A percentile compares a stretch with the other conserved stretches of the same genome.
Evolutionary conservation across 2,113 vertebrate genomes (phyloP).

Genomic region (Lasiurus cinereus): DNA sequence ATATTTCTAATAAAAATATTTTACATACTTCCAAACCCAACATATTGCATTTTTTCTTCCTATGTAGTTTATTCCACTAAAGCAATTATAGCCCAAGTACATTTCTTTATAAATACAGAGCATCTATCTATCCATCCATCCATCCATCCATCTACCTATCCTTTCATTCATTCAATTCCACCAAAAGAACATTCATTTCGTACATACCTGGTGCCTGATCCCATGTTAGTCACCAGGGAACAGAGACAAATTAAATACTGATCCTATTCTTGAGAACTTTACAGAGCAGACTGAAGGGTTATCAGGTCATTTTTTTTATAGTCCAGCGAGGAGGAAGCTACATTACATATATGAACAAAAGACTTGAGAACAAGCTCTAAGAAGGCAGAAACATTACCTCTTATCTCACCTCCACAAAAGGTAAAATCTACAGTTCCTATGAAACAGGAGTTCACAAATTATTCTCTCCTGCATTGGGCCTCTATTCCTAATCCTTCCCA

Average conservation of each 20-base stretch:
- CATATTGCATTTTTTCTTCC: slow-evolving; percentile 56
- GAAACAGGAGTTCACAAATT: not conserved
- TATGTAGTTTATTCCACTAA: slow-evolving; percentile 65
- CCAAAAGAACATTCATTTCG: not conserved
- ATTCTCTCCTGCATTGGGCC: not conserved
- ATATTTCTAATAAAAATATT: slow-evolving; percentile 79
- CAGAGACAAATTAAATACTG: not conserved
- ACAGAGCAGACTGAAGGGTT: not conserved
- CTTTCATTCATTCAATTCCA: slow-evolving; percentile 8
- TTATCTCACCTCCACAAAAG: not conserved
- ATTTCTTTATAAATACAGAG: slow-evolving; percentile 54
- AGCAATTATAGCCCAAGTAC: slow-evolving; percentile 17
- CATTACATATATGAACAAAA: not conserved
- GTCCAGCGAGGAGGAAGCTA: not conserved
- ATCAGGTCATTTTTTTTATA: not conserved
- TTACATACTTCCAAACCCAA: slow-evolving; percentile 69
- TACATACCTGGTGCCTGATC: not conserved
- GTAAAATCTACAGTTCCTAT: not conserved
- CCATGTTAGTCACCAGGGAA: not conserved
- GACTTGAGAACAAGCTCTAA: not conserved
- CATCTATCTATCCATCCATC: not conserved
- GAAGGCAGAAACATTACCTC: not conserved
- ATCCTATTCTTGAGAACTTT: not conserved
- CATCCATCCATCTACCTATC: not conserved
- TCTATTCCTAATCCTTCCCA: not conserved